These are phyloP conservation scores for Sigmodon hispidus DNA, from an alignment of 2,113 vertebrate genomes.

Conservation along the genomic window DNA sequence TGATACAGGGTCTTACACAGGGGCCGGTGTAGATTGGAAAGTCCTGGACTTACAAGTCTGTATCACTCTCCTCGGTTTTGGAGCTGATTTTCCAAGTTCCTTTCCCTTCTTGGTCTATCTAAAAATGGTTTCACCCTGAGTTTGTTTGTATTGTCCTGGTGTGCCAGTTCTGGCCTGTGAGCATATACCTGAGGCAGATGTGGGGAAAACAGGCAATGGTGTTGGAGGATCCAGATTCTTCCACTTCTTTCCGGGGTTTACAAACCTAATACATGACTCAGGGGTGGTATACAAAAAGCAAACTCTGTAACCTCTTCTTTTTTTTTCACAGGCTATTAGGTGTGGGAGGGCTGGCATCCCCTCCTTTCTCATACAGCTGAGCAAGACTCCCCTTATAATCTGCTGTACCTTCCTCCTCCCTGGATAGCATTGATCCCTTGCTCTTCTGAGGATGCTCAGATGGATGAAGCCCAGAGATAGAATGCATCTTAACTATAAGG, in stretches of 20 bases:
- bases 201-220: neutral
- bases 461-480: conserved; percentile 44
- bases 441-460: neutral
- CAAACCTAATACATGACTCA: neutral
- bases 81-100: neutral
- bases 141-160: neutral
- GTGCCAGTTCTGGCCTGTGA: neutral
- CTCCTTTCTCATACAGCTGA: neutral
- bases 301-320: neutral
- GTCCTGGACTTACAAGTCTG: neutral
- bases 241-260: neutral
- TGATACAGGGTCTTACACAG: neutral
- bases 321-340: neutral
- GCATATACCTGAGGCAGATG: neutral
- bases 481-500: conserved; percentile 1
- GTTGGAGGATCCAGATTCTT: neutral
- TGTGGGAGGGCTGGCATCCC: neutral
- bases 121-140: neutral
- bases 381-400: neutral
- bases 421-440: neutral
- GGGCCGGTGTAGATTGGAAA: neutral
- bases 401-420: neutral
- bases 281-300: neutral
- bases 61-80: neutral
- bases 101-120: neutral